phyloP scores from a whole-genome alignment of 2,797 vertebrate species.

The Semotilus atromaculatus region DNA sequence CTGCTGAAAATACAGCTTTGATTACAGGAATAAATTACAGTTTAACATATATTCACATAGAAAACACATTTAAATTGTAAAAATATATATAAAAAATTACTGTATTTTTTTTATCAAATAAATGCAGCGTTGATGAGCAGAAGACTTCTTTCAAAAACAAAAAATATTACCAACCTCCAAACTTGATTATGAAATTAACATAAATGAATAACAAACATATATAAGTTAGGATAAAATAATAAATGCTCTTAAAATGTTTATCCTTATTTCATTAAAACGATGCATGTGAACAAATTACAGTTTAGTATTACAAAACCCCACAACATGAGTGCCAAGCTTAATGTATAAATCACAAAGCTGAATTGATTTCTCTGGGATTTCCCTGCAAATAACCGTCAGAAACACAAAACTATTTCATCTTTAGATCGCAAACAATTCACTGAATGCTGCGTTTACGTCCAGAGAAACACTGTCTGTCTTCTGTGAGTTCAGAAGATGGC shows the following conservation, averaged over 20 bases:
- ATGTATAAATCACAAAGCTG: not conserved
- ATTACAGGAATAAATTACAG: not conserved
- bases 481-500: not conserved
- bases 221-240: not conserved
- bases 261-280: not conserved
- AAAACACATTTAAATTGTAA: not conserved
- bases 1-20: not conserved
- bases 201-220: too few species aligned
- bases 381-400: conserved; percentile 36
- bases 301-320: not conserved
- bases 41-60: not conserved
- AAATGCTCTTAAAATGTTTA: not conserved
- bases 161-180: too few species aligned
- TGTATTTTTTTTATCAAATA: not conserved
- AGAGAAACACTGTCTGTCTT: not conserved
- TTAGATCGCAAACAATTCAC: conserved; percentile 38
- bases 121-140: not conserved
- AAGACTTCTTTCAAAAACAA: too few species aligned
- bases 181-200: too few species aligned
- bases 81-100: not conserved
- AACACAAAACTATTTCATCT: conserved; percentile 38
- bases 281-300: not conserved
- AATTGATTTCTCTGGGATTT: conserved; percentile 29
- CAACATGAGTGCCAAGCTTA: too few species aligned
- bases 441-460: not conserved